phyloP scores from a whole-genome alignment of 1,140 invertebrate genomes.

The Mactra quadrangularis region DNA sequence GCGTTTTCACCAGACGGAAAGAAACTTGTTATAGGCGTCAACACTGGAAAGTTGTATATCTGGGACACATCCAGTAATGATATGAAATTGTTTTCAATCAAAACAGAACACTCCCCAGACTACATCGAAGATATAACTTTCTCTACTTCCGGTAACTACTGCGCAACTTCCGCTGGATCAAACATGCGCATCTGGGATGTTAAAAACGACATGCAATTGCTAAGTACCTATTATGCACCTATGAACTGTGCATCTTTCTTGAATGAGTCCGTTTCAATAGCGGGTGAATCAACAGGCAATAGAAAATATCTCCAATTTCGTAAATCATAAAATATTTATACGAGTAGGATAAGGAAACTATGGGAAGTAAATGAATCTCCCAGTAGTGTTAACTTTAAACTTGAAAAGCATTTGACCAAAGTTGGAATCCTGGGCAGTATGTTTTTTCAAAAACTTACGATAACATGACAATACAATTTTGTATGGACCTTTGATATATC shows the following conservation, averaged over 20 bases:
- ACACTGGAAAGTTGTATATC: slow-evolving; percentile 29
- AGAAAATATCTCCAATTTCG: slow-evolving; percentile 34
- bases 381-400: too few relatives aligned
- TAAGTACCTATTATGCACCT: slow-evolving; percentile 41
- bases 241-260: slow-evolving; percentile 47
- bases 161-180: slow-evolving; percentile 32
- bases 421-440: too few relatives aligned
- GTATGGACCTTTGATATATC: too few relatives aligned
- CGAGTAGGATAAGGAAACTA: too few relatives aligned
- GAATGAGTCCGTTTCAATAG: slow-evolving; percentile 16
- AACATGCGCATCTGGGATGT: slow-evolving; percentile 56
- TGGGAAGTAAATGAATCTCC: too few relatives aligned
- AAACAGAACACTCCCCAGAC: slow-evolving; percentile 21
- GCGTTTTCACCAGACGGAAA: slow-evolving; percentile 42
- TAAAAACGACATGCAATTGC: slow-evolving; percentile 7
- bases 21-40: slow-evolving; percentile 25
- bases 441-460: too few relatives aligned
- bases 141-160: slow-evolving; percentile 44
- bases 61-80: slow-evolving; percentile 29
- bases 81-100: background rate
- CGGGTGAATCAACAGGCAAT: slow-evolving; percentile 46
- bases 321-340: too few relatives aligned
- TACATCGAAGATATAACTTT: slow-evolving; percentile 52
- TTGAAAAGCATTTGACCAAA: too few relatives aligned
- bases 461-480: too few relatives aligned